Evolutionary conservation across 2,888 invertebrate genomes (phyloP), one percentile per base, ranked within the genome.

Genomic region (Conus canariensis): DNA sequence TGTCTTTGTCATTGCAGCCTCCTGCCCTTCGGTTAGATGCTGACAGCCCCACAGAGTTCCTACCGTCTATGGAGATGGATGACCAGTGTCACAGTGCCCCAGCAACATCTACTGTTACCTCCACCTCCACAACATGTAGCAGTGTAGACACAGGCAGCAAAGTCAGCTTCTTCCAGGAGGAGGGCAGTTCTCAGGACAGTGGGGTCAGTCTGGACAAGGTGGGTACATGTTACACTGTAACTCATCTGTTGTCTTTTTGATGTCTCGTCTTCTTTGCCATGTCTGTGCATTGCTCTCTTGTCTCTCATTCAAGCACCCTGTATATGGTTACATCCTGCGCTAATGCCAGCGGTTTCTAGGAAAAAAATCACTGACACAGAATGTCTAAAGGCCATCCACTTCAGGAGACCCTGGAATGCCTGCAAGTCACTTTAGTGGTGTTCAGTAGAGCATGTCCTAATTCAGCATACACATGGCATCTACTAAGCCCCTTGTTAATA

Each of bases 141-240:
- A 74, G 58, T 22, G 80, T 56, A 16, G 70, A 10, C 74, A 14
- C 6, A 22, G 67, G 45, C 10, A 19, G 19, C n/a, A 67, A 45
- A 67, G 85, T 88, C 58, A 87, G 89, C 22, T 93, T 93, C 88
- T 93, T 86, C 89, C 83, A 93, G 25, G 95, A 95, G 45, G 95
- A 95, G 82, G 93, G 91, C 87, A 93, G 93, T 88, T 95, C 95
- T 58, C 95, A 95, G 89, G 95, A 95, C 92, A 95, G 95, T 92
- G 95, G 95, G 74, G 92, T 95, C 10, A 56, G 87, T 14, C 89
- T 93, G 82, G 95, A 95, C n/a, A 92, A 92, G 89, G 94, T 94
- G 56, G 92, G 91, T 87, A 14, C 60, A 12, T 85, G 8, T 16
- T 56, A 5, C 67, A 90, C 87, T 16, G 30, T 74, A 16, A 8